A percentile compares a stretch with the other conserved stretches of the same genome.
Evolutionary conservation across 2,888 invertebrate species (phyloP).

Genomic region (Clepsis dumicolana): DNA sequence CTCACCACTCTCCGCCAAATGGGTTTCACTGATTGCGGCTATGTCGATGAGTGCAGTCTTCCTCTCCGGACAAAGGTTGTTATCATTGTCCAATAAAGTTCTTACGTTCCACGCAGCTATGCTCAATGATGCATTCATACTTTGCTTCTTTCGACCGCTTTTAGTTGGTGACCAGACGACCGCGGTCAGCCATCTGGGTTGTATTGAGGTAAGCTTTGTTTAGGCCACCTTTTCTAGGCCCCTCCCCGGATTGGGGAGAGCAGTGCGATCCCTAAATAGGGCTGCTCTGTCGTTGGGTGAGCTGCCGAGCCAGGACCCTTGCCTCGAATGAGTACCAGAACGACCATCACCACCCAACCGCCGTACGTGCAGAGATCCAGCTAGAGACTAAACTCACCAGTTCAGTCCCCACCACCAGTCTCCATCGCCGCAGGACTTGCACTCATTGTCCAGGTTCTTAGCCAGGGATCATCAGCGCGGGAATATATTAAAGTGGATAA

Average conservation of each 20-base stretch:
- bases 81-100: no score
- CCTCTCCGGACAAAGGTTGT: no score
- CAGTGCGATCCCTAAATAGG: conserved; percentile 44
- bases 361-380: not conserved
- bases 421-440: not conserved
- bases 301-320: not conserved
- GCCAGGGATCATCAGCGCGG: not conserved
- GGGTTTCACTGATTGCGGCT: no score
- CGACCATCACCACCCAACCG: not conserved
- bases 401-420: not conserved
- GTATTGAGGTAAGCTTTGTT: not conserved
- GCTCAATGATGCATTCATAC: no score
- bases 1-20: no score
- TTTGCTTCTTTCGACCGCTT: not conserved
- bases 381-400: not conserved
- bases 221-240: no score
- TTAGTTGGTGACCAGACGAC: conserved; percentile 10
- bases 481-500: not conserved
- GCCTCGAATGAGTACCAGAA: not conserved
- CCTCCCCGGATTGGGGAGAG: conserved; percentile 38
- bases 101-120: no score
- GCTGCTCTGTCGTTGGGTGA: conserved; percentile 40
- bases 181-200: conserved; percentile 12
- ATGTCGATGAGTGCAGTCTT: no score
- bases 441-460: not conserved